Conservation (phyloP, 2,888 invertebrate species). For the Aspidiotus destructor region DNA sequence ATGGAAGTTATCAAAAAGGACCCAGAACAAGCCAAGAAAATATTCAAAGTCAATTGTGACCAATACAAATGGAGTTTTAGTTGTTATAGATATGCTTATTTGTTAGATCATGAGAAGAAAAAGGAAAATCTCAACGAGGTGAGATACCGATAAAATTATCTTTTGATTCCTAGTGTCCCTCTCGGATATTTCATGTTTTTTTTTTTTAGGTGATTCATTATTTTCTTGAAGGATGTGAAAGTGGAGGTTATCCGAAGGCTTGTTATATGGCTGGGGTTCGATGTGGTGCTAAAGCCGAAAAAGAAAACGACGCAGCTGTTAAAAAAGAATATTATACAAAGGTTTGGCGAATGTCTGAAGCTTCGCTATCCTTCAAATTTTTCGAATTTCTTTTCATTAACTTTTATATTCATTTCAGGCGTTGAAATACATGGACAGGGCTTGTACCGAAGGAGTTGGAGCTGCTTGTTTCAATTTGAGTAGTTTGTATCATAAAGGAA, state of each 20-base stretch:
- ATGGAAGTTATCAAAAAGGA: conserved; percentile 76
- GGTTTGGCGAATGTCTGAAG: neutral
- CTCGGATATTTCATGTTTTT: neutral
- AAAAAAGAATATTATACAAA: conserved; percentile 21
- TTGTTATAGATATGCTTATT: conserved; percentile 70
- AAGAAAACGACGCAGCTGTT: conserved; percentile 9
- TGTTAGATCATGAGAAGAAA: conserved; percentile 33
- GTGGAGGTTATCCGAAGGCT: conserved; percentile 53
- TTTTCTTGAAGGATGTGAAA: conserved; percentile 67
- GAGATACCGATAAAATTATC: conserved; percentile 10
- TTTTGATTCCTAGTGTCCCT: neutral
- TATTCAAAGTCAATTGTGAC: conserved; percentile 81
- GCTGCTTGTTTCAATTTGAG: conserved; percentile 72
- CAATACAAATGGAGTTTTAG: conserved; percentile 72
- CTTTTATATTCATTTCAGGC: conserved; percentile 41
- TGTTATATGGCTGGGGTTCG: conserved; percentile 45
- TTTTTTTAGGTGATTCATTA: conserved; percentile 41
- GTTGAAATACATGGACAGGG: conserved; percentile 47
- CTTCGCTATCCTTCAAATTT: neutral
- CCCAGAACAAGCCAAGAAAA: conserved; percentile 64
- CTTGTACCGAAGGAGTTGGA: conserved; percentile 49
- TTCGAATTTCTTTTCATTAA: neutral
- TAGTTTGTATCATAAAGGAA: conserved; percentile 65
- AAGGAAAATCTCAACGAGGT: conserved; percentile 23
- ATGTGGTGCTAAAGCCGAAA: conserved; percentile 28